Conservation (phyloP, 2,113 vertebrate genomes). For the Struthidea cinerea region DNA sequence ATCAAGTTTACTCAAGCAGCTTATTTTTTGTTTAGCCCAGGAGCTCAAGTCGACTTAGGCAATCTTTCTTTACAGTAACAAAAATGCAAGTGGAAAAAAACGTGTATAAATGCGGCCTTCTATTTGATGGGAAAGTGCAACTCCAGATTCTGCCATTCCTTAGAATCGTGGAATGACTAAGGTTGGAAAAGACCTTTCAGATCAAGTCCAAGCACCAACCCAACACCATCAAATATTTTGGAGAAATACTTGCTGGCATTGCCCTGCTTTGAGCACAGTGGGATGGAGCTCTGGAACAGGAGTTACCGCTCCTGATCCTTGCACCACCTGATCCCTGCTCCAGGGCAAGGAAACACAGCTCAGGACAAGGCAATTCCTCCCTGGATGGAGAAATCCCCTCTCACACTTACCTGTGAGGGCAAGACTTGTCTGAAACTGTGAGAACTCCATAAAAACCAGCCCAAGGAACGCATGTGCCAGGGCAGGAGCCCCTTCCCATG, state of each 20-base stretch:
- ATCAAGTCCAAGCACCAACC: background rate
- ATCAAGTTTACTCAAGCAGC: background rate
- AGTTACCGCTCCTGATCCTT: too few relatives aligned
- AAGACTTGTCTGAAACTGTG: background rate
- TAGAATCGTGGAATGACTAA: background rate
- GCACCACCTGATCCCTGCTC: background rate
- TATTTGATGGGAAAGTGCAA: background rate
- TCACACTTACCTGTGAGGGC: background rate
- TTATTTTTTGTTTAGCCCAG: background rate
- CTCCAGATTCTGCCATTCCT: background rate
- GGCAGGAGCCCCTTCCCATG: background rate
- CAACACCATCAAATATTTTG: background rate
- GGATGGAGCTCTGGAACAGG: background rate
- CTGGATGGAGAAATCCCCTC: background rate
- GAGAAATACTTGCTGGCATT: background rate
- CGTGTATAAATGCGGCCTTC: background rate
- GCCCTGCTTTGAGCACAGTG: accelerated
- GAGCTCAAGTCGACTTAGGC: background rate
- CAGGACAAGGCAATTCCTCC: background rate
- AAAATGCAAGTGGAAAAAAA: background rate
- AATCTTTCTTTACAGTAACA: background rate
- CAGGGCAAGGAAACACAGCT: background rate
- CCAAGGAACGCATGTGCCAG: background rate
- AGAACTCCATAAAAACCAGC: background rate
- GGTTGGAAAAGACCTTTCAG: background rate